Conservation (phyloP, 2,113 vertebrate genomes). For the Syngnathus scovelli region DNA sequence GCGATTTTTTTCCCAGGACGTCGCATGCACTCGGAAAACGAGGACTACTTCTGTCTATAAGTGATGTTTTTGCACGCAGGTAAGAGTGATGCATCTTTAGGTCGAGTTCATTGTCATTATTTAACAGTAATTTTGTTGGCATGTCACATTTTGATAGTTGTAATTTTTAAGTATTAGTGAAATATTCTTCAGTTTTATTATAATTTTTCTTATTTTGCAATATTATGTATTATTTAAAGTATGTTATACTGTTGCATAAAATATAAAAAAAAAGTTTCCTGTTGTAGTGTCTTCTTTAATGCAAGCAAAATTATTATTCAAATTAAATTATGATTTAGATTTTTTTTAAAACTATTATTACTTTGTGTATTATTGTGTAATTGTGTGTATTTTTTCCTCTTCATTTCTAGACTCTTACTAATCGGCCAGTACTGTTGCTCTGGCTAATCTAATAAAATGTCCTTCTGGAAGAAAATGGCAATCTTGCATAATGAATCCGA, state of each 20-base stretch:
- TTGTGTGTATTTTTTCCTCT: too few species aligned
- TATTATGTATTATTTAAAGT: background rate
- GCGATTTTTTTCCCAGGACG: background rate
- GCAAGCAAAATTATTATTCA: too few species aligned
- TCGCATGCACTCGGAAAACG: background rate
- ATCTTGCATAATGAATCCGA: conserved; percentile 34
- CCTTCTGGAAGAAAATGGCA: conserved; percentile 25
- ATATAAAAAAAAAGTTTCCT: background rate
- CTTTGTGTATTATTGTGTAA: too few species aligned
- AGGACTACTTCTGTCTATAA: background rate
- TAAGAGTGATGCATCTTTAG: background rate
- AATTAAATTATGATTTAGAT: too few species aligned
- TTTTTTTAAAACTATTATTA: background rate
- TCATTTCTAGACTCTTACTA: too few species aligned
- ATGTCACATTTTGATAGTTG: background rate
- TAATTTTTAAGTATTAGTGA: too few species aligned
- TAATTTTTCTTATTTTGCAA: background rate
- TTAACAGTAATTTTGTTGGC: background rate
- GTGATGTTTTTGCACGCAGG: background rate
- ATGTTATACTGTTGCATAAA: background rate
- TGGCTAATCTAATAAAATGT: background rate
- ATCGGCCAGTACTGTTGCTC: background rate
- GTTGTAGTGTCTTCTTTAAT: too few species aligned
- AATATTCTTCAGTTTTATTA: too few species aligned
- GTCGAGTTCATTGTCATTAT: background rate